A percentile compares a stretch with the other conserved stretches of the same genome.
phyloP scores from a whole-genome alignment of 2,113 vertebrate species.

The Gambusia affinis region DNA sequence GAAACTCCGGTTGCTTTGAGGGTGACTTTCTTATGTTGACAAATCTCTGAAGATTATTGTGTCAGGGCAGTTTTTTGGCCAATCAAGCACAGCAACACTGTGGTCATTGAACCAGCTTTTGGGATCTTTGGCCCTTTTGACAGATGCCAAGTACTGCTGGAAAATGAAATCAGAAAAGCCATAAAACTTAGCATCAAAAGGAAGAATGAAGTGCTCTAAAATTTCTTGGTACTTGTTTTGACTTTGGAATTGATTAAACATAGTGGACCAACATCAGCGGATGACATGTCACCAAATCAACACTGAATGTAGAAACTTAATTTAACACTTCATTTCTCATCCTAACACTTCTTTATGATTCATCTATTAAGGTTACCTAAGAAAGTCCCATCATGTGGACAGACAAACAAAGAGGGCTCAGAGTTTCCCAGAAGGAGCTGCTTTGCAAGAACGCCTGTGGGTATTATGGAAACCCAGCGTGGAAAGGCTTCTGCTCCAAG shows the following conservation, averaged over 20 bases:
- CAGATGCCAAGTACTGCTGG: background rate
- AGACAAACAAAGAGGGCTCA: slow-evolving; percentile 75
- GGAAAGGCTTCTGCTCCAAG: slow-evolving; percentile 84
- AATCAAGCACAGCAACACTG: background rate
- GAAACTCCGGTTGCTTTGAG: background rate
- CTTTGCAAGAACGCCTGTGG: slow-evolving; percentile 81
- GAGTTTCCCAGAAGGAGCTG: slow-evolving; percentile 77
- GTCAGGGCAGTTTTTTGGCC: background rate
- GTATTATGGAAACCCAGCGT: slow-evolving; percentile 82
- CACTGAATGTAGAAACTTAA: background rate
- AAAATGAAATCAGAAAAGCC: background rate
- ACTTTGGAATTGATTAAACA: too few relatives aligned
- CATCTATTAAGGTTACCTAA: slow-evolving; percentile 8
- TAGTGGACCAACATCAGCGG: too few relatives aligned
- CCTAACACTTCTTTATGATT: background rate
- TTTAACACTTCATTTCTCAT: background rate
- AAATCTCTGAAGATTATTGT: background rate
- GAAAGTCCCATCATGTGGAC: slow-evolving; percentile 63
- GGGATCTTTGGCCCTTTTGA: background rate
- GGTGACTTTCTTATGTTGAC: background rate
- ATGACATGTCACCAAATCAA: too few relatives aligned
- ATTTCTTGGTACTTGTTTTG: too few relatives aligned
- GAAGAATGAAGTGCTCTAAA: background rate
- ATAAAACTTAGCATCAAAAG: background rate
- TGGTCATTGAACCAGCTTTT: background rate